Conservation (phyloP, 2,113 vertebrate genomes). For the Heliornis fulica region DNA sequence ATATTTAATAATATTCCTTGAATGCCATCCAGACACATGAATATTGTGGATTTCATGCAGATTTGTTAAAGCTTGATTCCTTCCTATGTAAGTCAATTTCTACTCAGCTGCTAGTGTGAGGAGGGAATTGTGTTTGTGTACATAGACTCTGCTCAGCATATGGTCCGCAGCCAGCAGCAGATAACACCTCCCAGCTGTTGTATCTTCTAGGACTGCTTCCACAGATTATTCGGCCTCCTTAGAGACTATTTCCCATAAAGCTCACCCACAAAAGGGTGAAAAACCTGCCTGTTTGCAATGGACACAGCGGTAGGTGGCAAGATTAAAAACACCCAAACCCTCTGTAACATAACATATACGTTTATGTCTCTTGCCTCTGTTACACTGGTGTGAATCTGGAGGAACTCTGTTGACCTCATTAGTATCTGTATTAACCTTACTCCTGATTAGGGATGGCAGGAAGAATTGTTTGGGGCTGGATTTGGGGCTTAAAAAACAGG, state of each 20-base stretch:
- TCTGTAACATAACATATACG: neutral
- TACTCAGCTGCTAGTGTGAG: neutral
- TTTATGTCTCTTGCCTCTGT: neutral
- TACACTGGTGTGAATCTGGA: neutral
- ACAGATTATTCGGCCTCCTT: neutral
- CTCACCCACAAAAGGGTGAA: neutral
- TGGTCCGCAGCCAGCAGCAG: slow-evolving; percentile 15
- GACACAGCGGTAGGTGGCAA: neutral
- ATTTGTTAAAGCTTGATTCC: neutral
- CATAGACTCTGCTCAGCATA: neutral
- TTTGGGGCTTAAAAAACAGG: neutral
- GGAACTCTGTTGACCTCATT: neutral
- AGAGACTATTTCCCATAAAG: neutral
- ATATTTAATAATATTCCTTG: neutral
- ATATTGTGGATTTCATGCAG: neutral
- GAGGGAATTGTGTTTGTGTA: neutral
- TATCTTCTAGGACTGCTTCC: neutral
- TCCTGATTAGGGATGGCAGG: neutral
- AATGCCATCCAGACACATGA: neutral
- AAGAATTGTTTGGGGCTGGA: neutral
- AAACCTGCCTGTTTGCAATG: neutral
- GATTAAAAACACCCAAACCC: neutral
- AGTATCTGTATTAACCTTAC: neutral
- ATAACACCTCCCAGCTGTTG: slow-evolving; percentile 37
- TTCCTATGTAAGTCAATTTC: slow-evolving; percentile 6